Evolutionary conservation across 2,888 invertebrate species (phyloP), one percentile per base, ranked within the genome.

Genomic region (Leucophenga maculata): DNA sequence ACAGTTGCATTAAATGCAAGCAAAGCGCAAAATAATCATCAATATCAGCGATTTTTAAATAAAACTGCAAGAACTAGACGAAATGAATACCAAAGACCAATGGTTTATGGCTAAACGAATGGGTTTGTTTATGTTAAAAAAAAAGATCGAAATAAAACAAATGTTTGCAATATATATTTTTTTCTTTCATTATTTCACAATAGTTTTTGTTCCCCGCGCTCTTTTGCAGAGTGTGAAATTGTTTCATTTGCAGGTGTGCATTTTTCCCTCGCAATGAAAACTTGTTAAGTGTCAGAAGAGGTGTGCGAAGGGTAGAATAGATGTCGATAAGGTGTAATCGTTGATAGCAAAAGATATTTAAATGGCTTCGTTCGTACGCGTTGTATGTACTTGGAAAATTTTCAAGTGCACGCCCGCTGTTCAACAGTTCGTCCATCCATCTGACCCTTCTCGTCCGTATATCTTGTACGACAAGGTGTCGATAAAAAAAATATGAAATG

Each of bases 141-240:
- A 69, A 68, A 71, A 69, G 67, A 69, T 55, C 68, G 52, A 32
- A 57, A 69, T 62, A 55, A 50, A 65, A 31, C 50, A 50, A 65
- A 65, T 32, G 59, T 59, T 55, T 55, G 20, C 26, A 20, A 4
- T 55, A 14, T 22, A 26, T 64, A 13, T 64, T 22, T 48, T 26
- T 22, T 11, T 48, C 22, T 46, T 66, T 55, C n/a, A 60, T 54
- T 20, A 62, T 8, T 46, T 6, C 16, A 16, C 26, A 44, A 20
- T 16, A 9, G 46, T 59, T 69, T 74, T 72, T 69, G 76, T 74
- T 74, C 76, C 64, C 32, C n/a, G n/a, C n/a, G n/a, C n/a, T n/a
- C 55, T 70, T 50, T 75, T 76, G 67, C 46, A 72, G 72, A 73
- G 83, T 81, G 80, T 83, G 80, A 80, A 80, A 39, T 82, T 80